Conservation (phyloP, 2,797 vertebrate genomes). For the Macroramphosus scolopax region DNA sequence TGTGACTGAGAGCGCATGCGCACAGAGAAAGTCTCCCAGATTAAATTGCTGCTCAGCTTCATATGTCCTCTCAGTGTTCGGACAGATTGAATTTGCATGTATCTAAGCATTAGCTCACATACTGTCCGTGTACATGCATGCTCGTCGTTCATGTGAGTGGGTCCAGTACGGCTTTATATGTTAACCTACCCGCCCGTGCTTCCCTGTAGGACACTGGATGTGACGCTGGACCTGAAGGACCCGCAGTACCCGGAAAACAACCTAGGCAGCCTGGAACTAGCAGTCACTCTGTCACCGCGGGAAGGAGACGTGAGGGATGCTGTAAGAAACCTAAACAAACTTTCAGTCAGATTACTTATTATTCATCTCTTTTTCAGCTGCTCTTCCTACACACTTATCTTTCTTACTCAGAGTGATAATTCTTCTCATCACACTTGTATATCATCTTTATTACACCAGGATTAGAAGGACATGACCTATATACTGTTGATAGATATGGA, state of each 20-base stretch:
- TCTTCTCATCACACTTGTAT: not conserved
- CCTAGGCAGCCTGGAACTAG: constrained; percentile 85
- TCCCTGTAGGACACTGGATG: constrained; percentile 80
- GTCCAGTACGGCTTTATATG: too few species aligned
- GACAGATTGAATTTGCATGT: too few species aligned
- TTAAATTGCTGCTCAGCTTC: too few species aligned
- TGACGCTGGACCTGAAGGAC: constrained; percentile 89
- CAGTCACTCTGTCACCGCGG: constrained; percentile 82
- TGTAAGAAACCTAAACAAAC: constrained; percentile 76
- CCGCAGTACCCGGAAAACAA: constrained; percentile 89
- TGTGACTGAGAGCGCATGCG: too few species aligned
- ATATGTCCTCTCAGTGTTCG: too few species aligned
- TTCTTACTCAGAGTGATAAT: constrained; percentile 2
- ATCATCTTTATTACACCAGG: not conserved
- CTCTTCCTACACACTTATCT: not conserved
- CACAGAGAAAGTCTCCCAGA: too few species aligned
- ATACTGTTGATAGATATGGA: not conserved
- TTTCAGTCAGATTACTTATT: constrained; percentile 10
- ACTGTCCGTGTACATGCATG: too few species aligned
- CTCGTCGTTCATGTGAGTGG: too few species aligned
- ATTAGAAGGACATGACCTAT: not conserved
- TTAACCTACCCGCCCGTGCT: too few species aligned
- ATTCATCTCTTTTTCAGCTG: constrained; percentile 7
- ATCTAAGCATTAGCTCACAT: too few species aligned
- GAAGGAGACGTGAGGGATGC: constrained; percentile 83